Base-by-base conservation (phyloP, 1,140 invertebrate species). In the Medauroidea extradentata region DNA sequence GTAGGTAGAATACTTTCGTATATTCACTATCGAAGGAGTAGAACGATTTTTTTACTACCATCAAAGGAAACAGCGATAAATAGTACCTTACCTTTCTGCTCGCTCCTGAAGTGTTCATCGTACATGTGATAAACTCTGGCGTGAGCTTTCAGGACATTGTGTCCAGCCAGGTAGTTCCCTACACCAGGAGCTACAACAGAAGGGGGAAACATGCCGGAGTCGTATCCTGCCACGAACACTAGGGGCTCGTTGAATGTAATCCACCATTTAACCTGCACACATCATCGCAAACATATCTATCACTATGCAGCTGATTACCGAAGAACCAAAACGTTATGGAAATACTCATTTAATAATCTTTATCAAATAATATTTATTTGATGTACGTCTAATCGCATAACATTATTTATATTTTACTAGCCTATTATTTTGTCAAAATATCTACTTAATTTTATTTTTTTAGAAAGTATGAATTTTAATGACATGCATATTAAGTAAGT, bases 111-210 rank as follows among this genome's bases (percentile, higher is more conserved):
- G 56, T 83, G 71, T 2, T 78, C 67, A 44, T 87, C 74, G 63
- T 87, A 90, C 56, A 89, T 75, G 61, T 82, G 80, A 56, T 83
- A 85, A 8, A 77, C 83, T 65, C 77, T 81, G 0, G 84, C 85
- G 65, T 87, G 85, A 0, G 85, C 80, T 64, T 81, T 81, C 2
- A 87, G 65, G 13, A 85, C 61, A 65, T 80, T 77, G 57, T 84
- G 80, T 0, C 75, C 81, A 60, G 83, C 85, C 1, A 82, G 70
- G 64, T 85, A 86, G 57, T 82, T 78, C 0, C 69, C 79, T 1
- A 78, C 60, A 8, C 76, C 76, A 4, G 71, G 69, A 34, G 71
- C 59, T 18, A 70, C 69, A 2, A 66, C 72, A 2, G 77, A 76
- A 0, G 76, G 75, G 18, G 73, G 70, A 60, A 71, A 73, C 0